Evolutionary conservation across 2,797 vertebrate genomes (phyloP).

Genomic region (Falco novaeseelandiae): DNA sequence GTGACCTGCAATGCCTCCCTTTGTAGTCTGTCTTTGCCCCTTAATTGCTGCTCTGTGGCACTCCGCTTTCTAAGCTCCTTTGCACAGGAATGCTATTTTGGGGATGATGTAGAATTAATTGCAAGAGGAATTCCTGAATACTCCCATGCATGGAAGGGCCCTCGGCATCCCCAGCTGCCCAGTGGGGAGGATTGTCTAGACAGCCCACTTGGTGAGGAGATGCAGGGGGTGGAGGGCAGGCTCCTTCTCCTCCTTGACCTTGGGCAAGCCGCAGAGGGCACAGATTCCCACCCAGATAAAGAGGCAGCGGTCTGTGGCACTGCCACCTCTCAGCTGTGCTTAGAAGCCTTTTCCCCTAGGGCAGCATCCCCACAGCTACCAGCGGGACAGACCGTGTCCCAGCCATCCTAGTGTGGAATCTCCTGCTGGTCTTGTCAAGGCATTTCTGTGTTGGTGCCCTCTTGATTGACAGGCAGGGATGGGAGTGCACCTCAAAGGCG

Average conservation of each 20-base stretch:
- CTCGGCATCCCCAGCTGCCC: fast-evolving
- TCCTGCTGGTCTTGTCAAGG: neutral
- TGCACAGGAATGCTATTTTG: neutral
- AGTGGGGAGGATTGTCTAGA: fast-evolving
- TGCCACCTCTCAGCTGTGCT: neutral
- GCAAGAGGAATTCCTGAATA: neutral
- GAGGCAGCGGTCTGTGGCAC: fast-evolving
- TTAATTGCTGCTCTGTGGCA: neutral
- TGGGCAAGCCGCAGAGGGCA: neutral
- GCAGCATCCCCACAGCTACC: neutral
- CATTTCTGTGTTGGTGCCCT: neutral
- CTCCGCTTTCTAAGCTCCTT: neutral
- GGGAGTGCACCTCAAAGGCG: neutral
- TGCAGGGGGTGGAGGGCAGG: neutral
- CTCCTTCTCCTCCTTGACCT: neutral
- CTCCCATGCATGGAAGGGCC: neutral
- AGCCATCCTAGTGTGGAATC: neutral
- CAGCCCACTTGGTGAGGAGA: fast-evolving
- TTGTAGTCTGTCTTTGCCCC: neutral
- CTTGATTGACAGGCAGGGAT: fast-evolving
- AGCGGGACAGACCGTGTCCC: neutral
- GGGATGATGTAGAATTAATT: neutral
- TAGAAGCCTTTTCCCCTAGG: neutral
- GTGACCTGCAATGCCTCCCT: neutral
- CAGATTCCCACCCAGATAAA: neutral